phyloP scores from a whole-genome alignment of 2,113 vertebrate species.

The Falco punctatus region DNA sequence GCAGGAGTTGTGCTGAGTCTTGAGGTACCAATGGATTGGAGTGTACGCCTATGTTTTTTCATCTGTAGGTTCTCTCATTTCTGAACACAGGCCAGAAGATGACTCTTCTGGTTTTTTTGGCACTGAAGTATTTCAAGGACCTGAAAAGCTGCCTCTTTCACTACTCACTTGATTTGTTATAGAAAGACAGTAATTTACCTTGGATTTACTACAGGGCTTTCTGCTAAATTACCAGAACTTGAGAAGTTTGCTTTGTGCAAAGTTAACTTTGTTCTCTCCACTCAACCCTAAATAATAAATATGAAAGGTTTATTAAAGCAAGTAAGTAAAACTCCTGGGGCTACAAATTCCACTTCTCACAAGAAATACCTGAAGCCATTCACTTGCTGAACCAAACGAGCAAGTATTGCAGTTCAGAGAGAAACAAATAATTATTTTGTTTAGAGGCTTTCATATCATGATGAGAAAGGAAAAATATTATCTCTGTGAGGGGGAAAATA shows the following conservation, averaged over 20 bases:
- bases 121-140: not conserved
- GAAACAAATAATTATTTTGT: not conserved
- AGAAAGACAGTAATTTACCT: not conserved
- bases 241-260: not conserved
- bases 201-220: slow-evolving; percentile 22
- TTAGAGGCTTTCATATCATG: not conserved
- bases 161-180: slow-evolving; percentile 1
- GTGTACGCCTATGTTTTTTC: not conserved
- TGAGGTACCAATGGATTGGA: accelerated
- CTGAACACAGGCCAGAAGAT: not conserved
- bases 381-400: not conserved
- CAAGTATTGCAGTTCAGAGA: not conserved
- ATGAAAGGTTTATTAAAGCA: slow-evolving; percentile 30
- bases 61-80: not conserved
- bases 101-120: not conserved
- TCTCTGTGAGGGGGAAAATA: not conserved
- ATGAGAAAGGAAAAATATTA: not conserved
- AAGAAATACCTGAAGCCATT: not conserved
- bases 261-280: not conserved
- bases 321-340: not conserved
- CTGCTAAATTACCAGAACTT: slow-evolving; percentile 2
- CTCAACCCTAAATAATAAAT: slow-evolving; percentile 14
- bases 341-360: not conserved
- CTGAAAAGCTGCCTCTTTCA: not conserved
- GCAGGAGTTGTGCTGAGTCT: not conserved